These are phyloP conservation scores for Mungos mungo DNA, from an alignment of 2,113 vertebrate genomes.

Conservation along the genomic window DNA sequence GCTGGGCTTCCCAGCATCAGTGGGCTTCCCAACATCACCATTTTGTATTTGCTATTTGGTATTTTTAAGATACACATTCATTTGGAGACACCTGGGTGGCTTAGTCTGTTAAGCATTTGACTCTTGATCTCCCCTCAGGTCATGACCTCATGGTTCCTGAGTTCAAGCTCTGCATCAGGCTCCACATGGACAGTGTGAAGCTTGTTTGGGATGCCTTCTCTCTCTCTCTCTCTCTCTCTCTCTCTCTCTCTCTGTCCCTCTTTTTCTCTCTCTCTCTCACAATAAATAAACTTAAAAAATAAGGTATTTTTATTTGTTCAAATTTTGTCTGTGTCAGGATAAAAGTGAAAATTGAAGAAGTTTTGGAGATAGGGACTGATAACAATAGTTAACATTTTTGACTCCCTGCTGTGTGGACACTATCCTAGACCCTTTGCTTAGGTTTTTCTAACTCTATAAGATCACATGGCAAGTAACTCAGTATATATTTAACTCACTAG, in stretches of 20 bases:
- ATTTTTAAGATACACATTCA: neutral
- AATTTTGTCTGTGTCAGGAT: neutral
- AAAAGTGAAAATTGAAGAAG: neutral
- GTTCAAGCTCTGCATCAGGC: no score
- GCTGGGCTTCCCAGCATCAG: neutral
- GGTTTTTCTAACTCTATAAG: neutral
- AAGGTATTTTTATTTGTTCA: neutral
- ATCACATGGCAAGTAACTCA: neutral
- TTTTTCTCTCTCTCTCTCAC: no score
- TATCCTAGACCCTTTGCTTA: neutral
- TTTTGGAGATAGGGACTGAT: neutral
- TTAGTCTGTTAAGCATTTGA: no score
- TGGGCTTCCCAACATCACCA: neutral
- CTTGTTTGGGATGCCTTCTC: no score
- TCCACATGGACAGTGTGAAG: no score
- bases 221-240: no score
- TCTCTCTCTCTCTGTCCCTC: no score
- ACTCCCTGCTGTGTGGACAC: neutral
- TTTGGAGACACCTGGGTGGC: neutral
- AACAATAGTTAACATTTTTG: neutral
- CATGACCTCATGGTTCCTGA: no score
- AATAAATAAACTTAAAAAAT: no score
- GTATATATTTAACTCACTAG: neutral
- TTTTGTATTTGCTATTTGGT: neutral
- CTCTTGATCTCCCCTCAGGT: no score